Evolutionary conservation across 2,113 vertebrate genomes (phyloP).

Genomic region (Larimichthys polyactis): DNA sequence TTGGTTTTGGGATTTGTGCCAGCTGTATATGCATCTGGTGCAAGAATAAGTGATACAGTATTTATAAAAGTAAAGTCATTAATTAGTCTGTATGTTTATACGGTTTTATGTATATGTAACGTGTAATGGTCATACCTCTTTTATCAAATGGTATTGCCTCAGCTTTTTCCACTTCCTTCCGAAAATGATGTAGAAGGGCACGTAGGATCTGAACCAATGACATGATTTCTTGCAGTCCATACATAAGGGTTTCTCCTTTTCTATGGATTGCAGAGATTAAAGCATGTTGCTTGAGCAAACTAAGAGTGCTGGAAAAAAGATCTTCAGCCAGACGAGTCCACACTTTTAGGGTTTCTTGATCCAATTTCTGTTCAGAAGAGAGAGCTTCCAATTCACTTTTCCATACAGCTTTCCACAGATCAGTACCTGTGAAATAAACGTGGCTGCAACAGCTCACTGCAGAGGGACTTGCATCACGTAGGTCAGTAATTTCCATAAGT

Average conservation of each 20-base stretch:
- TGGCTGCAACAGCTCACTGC: constrained; percentile 80
- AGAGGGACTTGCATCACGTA: constrained; percentile 82
- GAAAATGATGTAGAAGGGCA: constrained; percentile 80
- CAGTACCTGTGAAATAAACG: constrained; percentile 82
- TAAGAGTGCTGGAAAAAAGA: constrained; percentile 81
- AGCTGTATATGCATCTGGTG: constrained; percentile 18
- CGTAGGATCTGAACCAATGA: constrained; percentile 84
- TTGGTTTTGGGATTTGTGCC: constrained; percentile 16
- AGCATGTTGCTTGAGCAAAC: constrained; percentile 74
- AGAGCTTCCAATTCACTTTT: constrained; percentile 79
- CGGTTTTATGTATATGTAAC: not conserved
- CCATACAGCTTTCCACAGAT: constrained; percentile 86
- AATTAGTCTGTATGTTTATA: not conserved
- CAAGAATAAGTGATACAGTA: not conserved
- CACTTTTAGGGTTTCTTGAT: constrained; percentile 67
- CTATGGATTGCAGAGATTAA: constrained; percentile 70
- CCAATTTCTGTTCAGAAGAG: constrained; percentile 72
- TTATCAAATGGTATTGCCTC: constrained; percentile 16
- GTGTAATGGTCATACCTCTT: constrained; percentile 46
- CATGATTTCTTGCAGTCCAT: constrained; percentile 84
- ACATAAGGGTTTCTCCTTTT: constrained; percentile 44
- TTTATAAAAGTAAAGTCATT: not conserved
- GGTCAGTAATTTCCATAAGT: constrained; percentile 85
- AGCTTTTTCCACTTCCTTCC: constrained; percentile 38
- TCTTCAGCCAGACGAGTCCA: constrained; percentile 83